These are phyloP conservation scores for Sphaerodactylus townsendi DNA, from an alignment of 2,113 vertebrate species.

Conservation along the genomic window DNA sequence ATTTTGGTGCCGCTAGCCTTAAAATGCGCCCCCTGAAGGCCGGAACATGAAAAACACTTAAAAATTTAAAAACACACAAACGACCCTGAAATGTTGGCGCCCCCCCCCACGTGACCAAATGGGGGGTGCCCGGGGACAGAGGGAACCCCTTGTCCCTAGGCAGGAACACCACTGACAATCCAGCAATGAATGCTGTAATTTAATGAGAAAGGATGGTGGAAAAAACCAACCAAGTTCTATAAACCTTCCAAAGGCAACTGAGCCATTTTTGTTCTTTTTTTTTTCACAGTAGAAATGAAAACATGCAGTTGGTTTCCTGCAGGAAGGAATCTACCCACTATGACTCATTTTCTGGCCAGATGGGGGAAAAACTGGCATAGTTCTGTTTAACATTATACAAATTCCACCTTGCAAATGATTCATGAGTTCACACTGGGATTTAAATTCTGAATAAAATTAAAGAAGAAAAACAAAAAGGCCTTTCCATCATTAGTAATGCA, in stretches of 20 bases:
- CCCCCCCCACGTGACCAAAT: too few relatives aligned
- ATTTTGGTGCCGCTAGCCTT: too few relatives aligned
- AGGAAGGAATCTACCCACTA: conserved; percentile 51
- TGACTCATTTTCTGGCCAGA: conserved; percentile 50
- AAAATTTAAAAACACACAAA: too few relatives aligned
- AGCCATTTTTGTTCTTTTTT: conserved; percentile 34
- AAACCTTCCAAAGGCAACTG: background rate
- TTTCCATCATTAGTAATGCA: conserved; percentile 40
- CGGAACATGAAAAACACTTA: too few relatives aligned
- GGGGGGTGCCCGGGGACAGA: too few relatives aligned
- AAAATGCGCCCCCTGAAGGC: too few relatives aligned
- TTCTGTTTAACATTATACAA: conserved; percentile 20
- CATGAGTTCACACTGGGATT: conserved; percentile 40
- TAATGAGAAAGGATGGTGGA: background rate
- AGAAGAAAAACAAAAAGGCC: conserved; percentile 43
- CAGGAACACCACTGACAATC: too few relatives aligned
- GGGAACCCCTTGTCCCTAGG: too few relatives aligned
- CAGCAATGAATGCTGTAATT: conserved; percentile 4
- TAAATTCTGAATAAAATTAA: conserved; percentile 39
- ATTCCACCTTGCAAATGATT: conserved; percentile 30
- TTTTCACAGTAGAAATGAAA: conserved; percentile 41
- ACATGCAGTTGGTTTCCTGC: conserved; percentile 58
- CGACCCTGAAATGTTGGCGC: too few relatives aligned
- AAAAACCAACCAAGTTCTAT: conserved; percentile 8
- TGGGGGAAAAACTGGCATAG: conserved; percentile 4